Percentiles rank a stretch among this genome's conserved stretches.
These are phyloP conservation scores for Halcyon leucocephala DNA, from an alignment of 2,797 vertebrate genomes.

Conservation along the genomic window DNA sequence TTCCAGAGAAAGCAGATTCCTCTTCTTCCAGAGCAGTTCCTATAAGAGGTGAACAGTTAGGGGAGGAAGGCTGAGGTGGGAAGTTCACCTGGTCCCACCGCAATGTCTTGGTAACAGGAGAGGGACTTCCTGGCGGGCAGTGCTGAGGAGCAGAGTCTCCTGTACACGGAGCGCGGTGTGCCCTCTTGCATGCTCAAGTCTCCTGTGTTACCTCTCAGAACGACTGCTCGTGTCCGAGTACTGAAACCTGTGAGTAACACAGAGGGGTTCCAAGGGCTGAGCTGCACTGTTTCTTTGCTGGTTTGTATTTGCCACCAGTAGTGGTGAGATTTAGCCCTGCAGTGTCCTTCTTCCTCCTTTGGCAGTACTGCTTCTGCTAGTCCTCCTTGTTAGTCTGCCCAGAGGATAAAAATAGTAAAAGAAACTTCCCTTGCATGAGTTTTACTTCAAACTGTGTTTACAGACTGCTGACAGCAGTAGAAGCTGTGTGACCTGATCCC, in stretches of 20 bases:
- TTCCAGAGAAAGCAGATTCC: background rate
- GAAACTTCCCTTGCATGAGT: background rate
- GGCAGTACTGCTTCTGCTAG: background rate
- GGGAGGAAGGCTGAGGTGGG: background rate
- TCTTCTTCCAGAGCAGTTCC: background rate
- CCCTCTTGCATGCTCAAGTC: background rate
- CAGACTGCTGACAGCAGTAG: background rate
- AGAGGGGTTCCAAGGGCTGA: background rate
- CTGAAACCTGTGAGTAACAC: background rate
- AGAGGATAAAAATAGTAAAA: background rate
- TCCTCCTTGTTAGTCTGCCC: background rate
- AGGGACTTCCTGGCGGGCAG: background rate
- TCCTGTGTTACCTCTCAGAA: background rate
- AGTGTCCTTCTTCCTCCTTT: background rate
- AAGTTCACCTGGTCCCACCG: fast-evolving
- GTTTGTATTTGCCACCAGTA: background rate
- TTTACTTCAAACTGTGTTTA: background rate
- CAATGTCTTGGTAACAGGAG: background rate
- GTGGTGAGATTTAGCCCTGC: background rate
- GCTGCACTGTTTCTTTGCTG: background rate
- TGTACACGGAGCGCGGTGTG: background rate
- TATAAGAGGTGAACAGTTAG: background rate
- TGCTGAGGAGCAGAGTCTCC: background rate
- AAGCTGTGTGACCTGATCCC: background rate
- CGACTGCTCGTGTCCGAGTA: background rate